phyloP scores from a whole-genome alignment of 2,888 invertebrate genomes.

The Lissocephala sabroskyi region DNA sequence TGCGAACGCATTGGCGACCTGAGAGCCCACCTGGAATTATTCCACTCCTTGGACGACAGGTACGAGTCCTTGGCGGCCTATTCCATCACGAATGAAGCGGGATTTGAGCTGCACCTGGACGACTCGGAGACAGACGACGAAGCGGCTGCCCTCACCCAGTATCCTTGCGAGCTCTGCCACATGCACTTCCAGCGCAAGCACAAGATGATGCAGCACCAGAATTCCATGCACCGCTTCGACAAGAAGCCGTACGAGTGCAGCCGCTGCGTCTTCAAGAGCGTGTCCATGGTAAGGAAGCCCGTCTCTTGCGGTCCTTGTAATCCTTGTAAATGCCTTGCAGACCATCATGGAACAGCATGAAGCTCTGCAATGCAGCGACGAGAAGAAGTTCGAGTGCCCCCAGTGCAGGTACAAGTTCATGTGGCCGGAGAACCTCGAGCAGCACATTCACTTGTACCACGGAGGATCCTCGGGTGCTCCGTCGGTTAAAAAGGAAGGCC shows the following conservation, averaged over 20 bases:
- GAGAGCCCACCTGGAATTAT: slow-evolving; percentile 52
- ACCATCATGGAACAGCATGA: slow-evolving; percentile 63
- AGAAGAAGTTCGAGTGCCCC: slow-evolving; percentile 31
- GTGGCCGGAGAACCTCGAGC: slow-evolving; percentile 40
- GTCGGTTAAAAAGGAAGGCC: neutral
- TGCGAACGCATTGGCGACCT: slow-evolving; percentile 52
- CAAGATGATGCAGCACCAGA: slow-evolving; percentile 67
- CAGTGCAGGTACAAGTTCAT: slow-evolving; percentile 41
- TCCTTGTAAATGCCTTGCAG: slow-evolving; percentile 56
- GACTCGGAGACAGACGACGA: slow-evolving; percentile 72
- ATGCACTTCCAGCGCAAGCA: slow-evolving; percentile 64
- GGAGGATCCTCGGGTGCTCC: neutral
- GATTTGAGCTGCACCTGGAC: slow-evolving; percentile 67
- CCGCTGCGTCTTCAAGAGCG: slow-evolving; percentile 75
- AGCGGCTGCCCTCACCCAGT: slow-evolving; percentile 17
- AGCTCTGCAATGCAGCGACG: slow-evolving; percentile 43
- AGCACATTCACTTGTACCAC: slow-evolving; percentile 24
- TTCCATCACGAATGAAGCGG: slow-evolving; percentile 67
- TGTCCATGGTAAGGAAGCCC: slow-evolving; percentile 52
- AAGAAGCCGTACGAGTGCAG: slow-evolving; percentile 74
- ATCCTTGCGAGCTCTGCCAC: slow-evolving; percentile 63
- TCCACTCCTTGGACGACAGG: slow-evolving; percentile 32
- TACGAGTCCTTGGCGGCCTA: slow-evolving; percentile 53
- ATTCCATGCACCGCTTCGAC: slow-evolving; percentile 70
- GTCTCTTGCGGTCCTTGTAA: neutral